These are phyloP conservation scores for Tinea trinotella DNA, from an alignment of 2,888 invertebrate genomes.

Conservation along the genomic window DNA sequence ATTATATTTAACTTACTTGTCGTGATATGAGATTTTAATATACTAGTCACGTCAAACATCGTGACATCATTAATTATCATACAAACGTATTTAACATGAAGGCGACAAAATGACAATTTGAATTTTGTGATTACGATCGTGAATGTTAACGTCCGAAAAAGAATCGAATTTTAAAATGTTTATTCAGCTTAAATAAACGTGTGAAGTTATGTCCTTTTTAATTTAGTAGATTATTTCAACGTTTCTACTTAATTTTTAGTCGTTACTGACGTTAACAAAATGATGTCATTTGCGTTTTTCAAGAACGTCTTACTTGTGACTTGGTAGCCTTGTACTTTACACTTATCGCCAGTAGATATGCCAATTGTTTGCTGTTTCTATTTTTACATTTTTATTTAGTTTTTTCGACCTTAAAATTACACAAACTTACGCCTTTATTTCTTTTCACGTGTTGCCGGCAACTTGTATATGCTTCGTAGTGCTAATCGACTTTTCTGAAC, in stretches of 20 bases:
- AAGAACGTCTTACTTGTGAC: background rate
- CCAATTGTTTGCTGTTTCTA: conserved; percentile 1
- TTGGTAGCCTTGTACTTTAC: background rate
- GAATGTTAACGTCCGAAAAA: background rate
- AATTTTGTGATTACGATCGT: background rate
- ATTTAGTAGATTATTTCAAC: background rate
- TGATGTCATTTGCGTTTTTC: conserved; percentile 4
- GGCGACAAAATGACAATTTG: background rate
- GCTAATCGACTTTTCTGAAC: no score
- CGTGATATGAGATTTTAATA: background rate
- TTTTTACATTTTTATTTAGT: background rate
- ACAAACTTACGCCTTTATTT: background rate
- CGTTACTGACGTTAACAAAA: background rate
- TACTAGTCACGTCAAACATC: background rate
- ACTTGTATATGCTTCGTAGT: no score
- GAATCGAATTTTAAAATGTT: background rate
- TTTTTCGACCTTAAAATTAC: background rate
- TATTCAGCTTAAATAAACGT: background rate
- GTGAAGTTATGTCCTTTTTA: background rate
- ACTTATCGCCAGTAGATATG: background rate
- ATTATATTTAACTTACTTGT: background rate
- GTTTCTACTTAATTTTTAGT: background rate
- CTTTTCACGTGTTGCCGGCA: background rate
- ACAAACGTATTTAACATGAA: background rate
- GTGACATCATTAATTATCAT: conserved; percentile 6